Base-by-base conservation (phyloP, 2,797 vertebrate species). In the Rhabdomys pumilio region DNA sequence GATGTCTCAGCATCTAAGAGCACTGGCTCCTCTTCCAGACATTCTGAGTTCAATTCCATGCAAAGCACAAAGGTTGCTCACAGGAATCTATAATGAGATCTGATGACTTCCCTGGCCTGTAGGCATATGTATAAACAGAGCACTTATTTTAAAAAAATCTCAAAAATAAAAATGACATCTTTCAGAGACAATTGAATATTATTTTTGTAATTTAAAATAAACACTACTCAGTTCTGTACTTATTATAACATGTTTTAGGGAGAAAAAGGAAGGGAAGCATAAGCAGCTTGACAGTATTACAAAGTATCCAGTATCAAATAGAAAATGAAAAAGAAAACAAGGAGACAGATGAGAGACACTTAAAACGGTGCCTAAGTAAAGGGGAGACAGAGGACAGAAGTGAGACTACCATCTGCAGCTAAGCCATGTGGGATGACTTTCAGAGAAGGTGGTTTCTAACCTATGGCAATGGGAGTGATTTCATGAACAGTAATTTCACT, bases 181-280 rank as follows among this genome's bases (percentile, higher is more conserved):
- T 85, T 85, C 44, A 53, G 63, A 67, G 83, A 85, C 44, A 53
- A 59, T 4, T 55, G 3, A 19, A n/a, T 38, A 31, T 81, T 31
- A 38, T 17, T 55, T 77, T 31, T 90, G 20, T 61, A 31, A 59
- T 14, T 73, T 84, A 63, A 90, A 91, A 81, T 55, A 73, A 88
- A 67, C n/a, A 85, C 13, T 31, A 75, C 9, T 92, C 11, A 55
- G n/a, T 81, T 91, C 55, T 90, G 41, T 11, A 73, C 55, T 85
- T 92, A 61, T 47, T 82, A 26, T 26, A 91, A 86, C 1, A 44
- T 38, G 50, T 92, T 63, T 57, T 19, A 12, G 4, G 8, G 5
- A 1, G 6, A 5, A 14, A 19, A 38, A 4, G 22, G 1, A 34
- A 55, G 87, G 83, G 84, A 91, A 53, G 6, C 20, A 53, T 50